Evolutionary conservation across 2,888 invertebrate genomes (phyloP).

Genomic region (Asteroscopus sphinx): DNA sequence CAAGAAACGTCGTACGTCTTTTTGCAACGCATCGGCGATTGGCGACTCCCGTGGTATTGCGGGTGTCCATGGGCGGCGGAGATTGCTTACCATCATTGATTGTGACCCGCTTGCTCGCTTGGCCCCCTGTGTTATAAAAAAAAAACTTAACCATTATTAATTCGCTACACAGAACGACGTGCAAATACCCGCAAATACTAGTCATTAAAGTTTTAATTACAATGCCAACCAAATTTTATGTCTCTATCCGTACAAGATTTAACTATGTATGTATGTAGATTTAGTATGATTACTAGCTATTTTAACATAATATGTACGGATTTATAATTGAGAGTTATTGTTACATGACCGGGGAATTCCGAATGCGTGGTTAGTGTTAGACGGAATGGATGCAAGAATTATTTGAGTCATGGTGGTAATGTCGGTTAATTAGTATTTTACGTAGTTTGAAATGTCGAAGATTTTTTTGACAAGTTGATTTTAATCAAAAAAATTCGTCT

Average conservation of each 20-base stretch:
- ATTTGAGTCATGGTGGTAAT: conserved; percentile 6
- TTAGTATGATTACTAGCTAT: conserved; percentile 31
- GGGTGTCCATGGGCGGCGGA: too few species aligned
- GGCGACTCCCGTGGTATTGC: too few species aligned
- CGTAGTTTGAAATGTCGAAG: too few species aligned
- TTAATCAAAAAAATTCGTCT: too few species aligned
- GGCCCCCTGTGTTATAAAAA: too few species aligned
- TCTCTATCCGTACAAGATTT: conserved; percentile 39
- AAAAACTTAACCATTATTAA: conserved; percentile 16
- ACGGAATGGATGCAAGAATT: conserved; percentile 12
- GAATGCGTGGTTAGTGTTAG: conserved; percentile 16
- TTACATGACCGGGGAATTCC: conserved; percentile 69
- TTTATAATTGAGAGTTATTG: conserved; percentile 60
- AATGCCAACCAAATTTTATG: conserved; percentile 42
- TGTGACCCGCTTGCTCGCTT: too few species aligned
- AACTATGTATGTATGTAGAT: conserved; percentile 15
- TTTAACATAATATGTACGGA: conserved; percentile 44
- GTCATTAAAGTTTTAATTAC: conserved; percentile 45
- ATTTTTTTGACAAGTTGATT: too few species aligned
- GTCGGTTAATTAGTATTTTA: too few species aligned
- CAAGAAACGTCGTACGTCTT: too few species aligned
- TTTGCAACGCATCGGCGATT: too few species aligned
- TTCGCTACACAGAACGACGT: conserved; percentile 20
- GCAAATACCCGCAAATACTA: conserved; percentile 39
- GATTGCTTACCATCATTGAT: too few species aligned